phyloP scores from a whole-genome alignment of 2,113 vertebrate genomes.

The Heterotis niloticus region DNA sequence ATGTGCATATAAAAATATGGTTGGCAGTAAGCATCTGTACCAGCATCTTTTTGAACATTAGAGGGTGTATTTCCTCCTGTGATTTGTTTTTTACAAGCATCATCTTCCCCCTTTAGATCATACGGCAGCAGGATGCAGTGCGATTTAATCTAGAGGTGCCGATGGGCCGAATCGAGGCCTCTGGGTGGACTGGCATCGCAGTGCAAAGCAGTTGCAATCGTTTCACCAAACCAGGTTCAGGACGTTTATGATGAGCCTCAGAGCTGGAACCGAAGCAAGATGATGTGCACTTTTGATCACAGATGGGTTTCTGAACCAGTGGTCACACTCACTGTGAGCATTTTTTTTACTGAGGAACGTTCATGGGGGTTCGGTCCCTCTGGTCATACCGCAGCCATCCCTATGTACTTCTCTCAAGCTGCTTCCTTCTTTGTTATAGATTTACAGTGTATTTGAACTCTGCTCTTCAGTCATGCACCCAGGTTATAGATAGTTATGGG shows the following conservation, averaged over 20 bases:
- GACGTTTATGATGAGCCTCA: conserved; percentile 21
- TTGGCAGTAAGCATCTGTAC: background rate
- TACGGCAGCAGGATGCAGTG: conserved; percentile 20
- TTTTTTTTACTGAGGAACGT: no score
- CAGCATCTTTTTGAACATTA: background rate
- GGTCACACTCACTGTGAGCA: background rate
- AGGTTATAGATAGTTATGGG: no score
- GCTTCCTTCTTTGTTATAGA: no score
- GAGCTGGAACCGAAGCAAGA: background rate
- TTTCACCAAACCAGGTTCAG: background rate
- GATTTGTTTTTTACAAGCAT: background rate
- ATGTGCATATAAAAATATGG: background rate
- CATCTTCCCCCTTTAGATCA: background rate
- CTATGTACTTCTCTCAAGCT: no score
- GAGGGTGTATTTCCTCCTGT: background rate
- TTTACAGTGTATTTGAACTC: no score
- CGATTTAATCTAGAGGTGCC: conserved; percentile 33
- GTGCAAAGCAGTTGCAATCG: conserved; percentile 19
- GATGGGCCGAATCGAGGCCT: background rate
- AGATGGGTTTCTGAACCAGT: background rate
- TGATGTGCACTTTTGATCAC: conserved; percentile 22
- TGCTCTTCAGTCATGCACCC: no score
- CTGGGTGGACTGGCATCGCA: background rate
- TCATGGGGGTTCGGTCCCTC: no score
- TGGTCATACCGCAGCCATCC: no score